A percentile compares a stretch with the other conserved stretches of the same genome.
Evolutionary conservation across 2,888 invertebrate species (phyloP).

Genomic region (Imbricaverruca yamaguchii): DNA sequence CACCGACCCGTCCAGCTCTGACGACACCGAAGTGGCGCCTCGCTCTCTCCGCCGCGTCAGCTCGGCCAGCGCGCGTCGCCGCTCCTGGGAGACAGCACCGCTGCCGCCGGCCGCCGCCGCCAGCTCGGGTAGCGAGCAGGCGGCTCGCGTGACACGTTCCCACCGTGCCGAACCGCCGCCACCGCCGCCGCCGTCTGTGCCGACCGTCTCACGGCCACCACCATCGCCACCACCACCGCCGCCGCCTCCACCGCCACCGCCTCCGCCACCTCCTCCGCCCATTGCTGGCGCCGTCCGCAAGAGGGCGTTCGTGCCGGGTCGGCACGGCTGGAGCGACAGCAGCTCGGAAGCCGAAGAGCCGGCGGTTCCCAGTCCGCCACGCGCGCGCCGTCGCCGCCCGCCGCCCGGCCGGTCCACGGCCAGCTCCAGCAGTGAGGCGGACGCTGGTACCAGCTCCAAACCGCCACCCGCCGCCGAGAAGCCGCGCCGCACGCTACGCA

Average conservation of each 20-base stretch:
- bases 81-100: not conserved
- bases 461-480: not conserved
- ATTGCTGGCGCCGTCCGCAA: constrained; percentile 12
- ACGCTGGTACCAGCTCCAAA: not conserved
- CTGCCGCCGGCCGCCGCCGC: not conserved
- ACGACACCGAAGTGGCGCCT: not conserved
- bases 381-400: not conserved
- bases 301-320: constrained; percentile 12
- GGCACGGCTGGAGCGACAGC: constrained; percentile 12
- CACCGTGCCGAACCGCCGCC: not conserved
- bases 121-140: not conserved
- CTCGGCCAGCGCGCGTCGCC: not conserved
- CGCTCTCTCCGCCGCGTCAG: not conserved
- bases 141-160: not conserved
- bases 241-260: too few species aligned
- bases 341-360: not conserved
- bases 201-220: too few species aligned
- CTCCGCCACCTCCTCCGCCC: not conserved
- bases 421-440: not conserved
- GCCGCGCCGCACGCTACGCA: constrained; percentile 15
- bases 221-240: too few species aligned
- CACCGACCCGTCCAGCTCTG: not conserved
- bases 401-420: not conserved
- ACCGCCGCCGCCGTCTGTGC: too few species aligned
- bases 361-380: not conserved